These are phyloP conservation scores for Halcyon leucocephala DNA, from an alignment of 2,797 vertebrate genomes.

Conservation along the genomic window DNA sequence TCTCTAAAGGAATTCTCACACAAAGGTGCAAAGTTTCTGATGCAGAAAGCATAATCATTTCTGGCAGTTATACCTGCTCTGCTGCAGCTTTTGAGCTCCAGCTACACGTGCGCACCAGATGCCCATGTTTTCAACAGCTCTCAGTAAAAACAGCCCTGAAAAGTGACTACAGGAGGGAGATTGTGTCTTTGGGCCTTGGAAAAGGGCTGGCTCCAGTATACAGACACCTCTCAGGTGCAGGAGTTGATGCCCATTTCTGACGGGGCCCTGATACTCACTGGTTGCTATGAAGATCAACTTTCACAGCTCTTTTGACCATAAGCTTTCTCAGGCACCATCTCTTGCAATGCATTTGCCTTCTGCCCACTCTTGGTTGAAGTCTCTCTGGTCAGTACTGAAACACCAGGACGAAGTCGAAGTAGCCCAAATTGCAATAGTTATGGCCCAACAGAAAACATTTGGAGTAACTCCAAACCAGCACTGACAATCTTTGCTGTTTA, in stretches of 20 bases:
- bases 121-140: background rate
- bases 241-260: background rate
- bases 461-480: background rate
- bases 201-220: background rate
- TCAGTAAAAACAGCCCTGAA: background rate
- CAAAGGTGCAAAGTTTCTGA: background rate
- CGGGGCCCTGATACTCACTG: background rate
- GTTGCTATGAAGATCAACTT: fast-evolving
- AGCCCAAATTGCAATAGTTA: background rate
- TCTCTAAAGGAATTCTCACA: background rate
- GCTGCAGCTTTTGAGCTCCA: background rate
- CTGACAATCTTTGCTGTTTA: background rate
- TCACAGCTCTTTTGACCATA: background rate
- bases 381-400: background rate
- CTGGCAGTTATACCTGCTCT: background rate
- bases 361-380: background rate
- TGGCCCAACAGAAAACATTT: background rate
- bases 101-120: background rate
- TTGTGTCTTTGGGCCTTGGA: background rate
- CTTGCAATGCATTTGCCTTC: background rate
- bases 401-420: background rate
- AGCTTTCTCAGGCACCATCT: background rate
- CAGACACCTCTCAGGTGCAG: background rate
- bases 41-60: background rate
- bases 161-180: background rate